Evolutionary conservation across 2,797 vertebrate genomes (phyloP), one percentile per base, ranked within the genome.

Genomic region (Acanthornis magna): DNA sequence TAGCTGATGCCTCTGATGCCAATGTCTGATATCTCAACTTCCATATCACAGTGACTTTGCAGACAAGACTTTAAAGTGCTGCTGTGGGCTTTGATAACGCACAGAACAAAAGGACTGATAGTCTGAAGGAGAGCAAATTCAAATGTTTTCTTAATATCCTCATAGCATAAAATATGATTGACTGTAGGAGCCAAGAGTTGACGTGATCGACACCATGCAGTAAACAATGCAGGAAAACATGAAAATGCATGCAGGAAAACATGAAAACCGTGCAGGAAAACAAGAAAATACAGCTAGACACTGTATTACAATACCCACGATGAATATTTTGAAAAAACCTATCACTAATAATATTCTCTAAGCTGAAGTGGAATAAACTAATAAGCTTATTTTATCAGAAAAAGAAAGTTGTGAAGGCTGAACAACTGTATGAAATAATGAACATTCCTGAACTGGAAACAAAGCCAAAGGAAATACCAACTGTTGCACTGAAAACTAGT

Each of bases 391-490:
- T 78, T 65, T 50, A 38, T 84, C 29, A 84, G 42, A 57, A 67
- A 43, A 90, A 79, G 3, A 40, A 90, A 53, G 6, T 32, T 90
- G 17, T 61, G 82, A 91, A 78, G 47, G 34, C 48, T 81, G 73
- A 95, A 87, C 42, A 84, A 84, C 77, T 88, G 62, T 67, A 54
- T 38, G 38, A 34, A 72, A 65, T 81, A 89, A 71, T 50, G 30
- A 93, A 54, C 26, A 50, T 42, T 32, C 17, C 78, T 36, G 72
- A 71, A 65, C 20, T 51, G 42, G 76, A 91, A 72, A 63, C 27
- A 72, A 89, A 85, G 13, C 42, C 34, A 54, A 65, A 83, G 81
- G 34, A 88, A 81, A 72, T 70, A 27, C 15, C 40, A 84, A 62
- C 8, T 68, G 11, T 94, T 86, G n/a, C 62, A 73, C 22, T 47